A percentile compares a stretch with the other conserved stretches of the same genome.
Conservation (phyloP, 2,113 vertebrate genomes). For the Rhinichthys klamathensis region DNA sequence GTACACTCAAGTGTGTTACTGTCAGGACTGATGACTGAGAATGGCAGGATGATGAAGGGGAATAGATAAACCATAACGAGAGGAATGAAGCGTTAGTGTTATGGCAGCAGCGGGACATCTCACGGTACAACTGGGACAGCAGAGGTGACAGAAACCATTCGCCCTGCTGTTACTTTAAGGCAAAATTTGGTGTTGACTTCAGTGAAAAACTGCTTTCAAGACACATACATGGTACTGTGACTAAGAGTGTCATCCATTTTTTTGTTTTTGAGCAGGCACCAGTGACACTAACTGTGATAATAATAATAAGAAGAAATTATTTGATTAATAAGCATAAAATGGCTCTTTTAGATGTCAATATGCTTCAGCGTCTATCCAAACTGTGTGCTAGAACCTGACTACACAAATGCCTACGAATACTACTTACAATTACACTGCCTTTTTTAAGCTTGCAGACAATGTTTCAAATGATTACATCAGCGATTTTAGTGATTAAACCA, state of each 20-base stretch:
- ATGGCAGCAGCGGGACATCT: conserved; percentile 19
- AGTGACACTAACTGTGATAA: not conserved
- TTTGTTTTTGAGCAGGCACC: not conserved
- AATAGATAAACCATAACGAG: conserved; percentile 30
- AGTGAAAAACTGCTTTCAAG: not conserved
- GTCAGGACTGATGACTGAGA: conserved; percentile 25
- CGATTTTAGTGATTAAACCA: not conserved
- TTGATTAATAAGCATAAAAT: not conserved
- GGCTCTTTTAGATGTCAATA: not conserved
- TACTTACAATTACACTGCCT: no score
- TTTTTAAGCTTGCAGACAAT: not conserved
- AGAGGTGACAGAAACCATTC: conserved; percentile 11
- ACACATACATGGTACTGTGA: not conserved
- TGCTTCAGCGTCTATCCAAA: not conserved
- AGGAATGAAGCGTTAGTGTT: conserved; percentile 27
- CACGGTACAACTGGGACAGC: conserved; percentile 10
- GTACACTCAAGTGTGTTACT: conserved; percentile 30
- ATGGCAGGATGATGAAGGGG: conserved; percentile 14
- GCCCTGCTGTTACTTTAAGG: not conserved
- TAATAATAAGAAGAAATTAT: not conserved
- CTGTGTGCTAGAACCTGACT: not conserved
- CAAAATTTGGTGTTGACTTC: not conserved
- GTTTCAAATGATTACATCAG: conserved; percentile 8
- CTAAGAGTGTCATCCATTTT: not conserved
- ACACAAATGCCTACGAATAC: not conserved